phyloP scores from a whole-genome alignment of 2,888 invertebrate species.

The Ophion obscuratus region DNA sequence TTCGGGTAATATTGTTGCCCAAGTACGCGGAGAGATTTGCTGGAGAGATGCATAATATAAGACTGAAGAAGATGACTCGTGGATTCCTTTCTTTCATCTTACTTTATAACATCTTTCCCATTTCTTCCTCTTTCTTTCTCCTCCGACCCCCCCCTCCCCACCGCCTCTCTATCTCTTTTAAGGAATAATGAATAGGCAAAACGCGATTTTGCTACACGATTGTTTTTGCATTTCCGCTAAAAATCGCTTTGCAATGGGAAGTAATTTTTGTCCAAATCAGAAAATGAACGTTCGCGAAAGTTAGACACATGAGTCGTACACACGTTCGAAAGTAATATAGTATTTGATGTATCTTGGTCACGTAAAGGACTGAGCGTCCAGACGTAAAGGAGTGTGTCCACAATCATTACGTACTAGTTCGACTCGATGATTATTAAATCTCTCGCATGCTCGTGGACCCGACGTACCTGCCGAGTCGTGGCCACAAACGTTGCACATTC shows the following conservation, averaged over 20 bases:
- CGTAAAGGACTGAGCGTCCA: conserved; percentile 9
- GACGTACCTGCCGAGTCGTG: conserved; percentile 23
- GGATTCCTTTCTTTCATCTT: conserved; percentile 9
- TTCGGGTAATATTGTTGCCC: not conserved
- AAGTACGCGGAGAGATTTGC: conserved; percentile 17
- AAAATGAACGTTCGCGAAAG: not conserved
- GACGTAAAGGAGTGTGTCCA: too few relatives aligned
- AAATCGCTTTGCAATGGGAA: conserved; percentile 9
- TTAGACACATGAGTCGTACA: not conserved
- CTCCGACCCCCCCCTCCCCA: not conserved
- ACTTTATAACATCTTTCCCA: too few relatives aligned
- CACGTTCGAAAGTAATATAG: conserved; percentile 38
- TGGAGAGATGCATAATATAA: conserved; percentile 19
- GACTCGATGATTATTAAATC: conserved; percentile 46
- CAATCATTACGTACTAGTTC: conserved; percentile 49
- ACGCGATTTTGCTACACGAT: conserved; percentile 32
- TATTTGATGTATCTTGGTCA: not conserved
- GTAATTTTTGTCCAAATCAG: not conserved
- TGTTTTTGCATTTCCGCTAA: conserved; percentile 34
- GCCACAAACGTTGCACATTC: not conserved
- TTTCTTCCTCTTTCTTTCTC: too few relatives aligned
- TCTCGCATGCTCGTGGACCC: conserved; percentile 25
- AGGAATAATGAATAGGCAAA: conserved; percentile 18
- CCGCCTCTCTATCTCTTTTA: conserved; percentile 4
- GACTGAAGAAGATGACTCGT: conserved; percentile 34